Conservation (phyloP, 2,797 vertebrate species). For the Anguilla pacifica region DNA sequence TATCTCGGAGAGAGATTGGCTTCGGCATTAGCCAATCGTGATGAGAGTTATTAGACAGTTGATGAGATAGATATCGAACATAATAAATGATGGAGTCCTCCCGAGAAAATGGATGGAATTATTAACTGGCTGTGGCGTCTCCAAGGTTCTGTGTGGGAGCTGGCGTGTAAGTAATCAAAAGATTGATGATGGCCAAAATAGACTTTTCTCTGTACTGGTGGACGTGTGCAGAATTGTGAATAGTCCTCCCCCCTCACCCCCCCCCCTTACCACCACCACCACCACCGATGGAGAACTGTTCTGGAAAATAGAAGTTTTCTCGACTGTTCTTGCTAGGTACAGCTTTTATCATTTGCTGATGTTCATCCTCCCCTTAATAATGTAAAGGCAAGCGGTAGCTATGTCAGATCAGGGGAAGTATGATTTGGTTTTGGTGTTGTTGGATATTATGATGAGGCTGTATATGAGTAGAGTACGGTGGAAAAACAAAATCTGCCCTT, state of each 20-base stretch:
- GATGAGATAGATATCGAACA: constrained; percentile 60
- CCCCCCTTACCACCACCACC: no score
- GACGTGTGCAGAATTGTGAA: constrained; percentile 29
- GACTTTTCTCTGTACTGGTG: constrained; percentile 57
- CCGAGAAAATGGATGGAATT: constrained; percentile 60
- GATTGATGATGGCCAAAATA: constrained; percentile 67
- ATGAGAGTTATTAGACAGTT: constrained; percentile 59
- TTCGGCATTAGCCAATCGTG: constrained; percentile 54
- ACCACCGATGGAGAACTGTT: constrained; percentile 10
- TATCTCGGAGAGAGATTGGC: constrained; percentile 41
- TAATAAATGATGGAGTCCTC: constrained; percentile 57
- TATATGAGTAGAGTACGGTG: background rate
- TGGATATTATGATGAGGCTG: background rate
- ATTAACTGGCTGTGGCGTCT: constrained; percentile 58
- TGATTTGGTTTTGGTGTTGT: background rate
- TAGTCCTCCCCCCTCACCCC: background rate
- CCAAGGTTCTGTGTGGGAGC: constrained; percentile 48
- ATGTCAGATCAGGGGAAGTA: background rate
- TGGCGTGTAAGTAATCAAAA: constrained; percentile 64
- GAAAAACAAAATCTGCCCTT: background rate
- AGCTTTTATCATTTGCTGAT: background rate
- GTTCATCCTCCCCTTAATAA: background rate
- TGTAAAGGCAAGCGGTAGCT: background rate
- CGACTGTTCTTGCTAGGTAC: background rate
- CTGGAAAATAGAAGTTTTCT: constrained; percentile 27